Evolutionary conservation across 2,888 invertebrate genomes (phyloP), one percentile per base, ranked within the genome.

Genomic region (Drosophila sordidapex): DNA sequence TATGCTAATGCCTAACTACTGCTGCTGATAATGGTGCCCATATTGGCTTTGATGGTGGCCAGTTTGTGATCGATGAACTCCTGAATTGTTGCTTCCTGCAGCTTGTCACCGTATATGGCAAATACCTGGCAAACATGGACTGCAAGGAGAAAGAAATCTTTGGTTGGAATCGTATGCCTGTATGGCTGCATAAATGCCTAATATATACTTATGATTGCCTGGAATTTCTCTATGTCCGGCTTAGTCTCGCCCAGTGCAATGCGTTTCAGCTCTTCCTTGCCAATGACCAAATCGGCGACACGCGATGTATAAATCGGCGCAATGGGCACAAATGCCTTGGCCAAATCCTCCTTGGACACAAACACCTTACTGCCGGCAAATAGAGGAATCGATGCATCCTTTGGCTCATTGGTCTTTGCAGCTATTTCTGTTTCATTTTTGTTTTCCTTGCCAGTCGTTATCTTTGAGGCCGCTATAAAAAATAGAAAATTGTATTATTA

Each of bases 121-220:
- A 92, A 93, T 4, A 93, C 92, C 71, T 92, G 90, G 2, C 92
- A 89, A 4, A 93, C 92, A 71, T 93, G 93, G 38, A 90, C 93
- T 93, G 82, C 79, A 83, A 62, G 31, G 33, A 43, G 11, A 35
- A 21, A 59, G 10, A 35, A 43, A 52, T 25, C 11, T 58, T 35
- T 40, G 29, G 38, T 73, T 33, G 48, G 43, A 40, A 54, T 18
- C 21, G n/a, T 21, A 15, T 40, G 21, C 31, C n/a, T 31, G 6
- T 43, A 31, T 15, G 25, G 31, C 21, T 31, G 21, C 21, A 18
- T 21, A 15, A 31, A 46, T 18, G 43, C 10, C 31, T 10, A 57
- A 43, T 36, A 82, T 78, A 38, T 91, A 93, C 93, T 92, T 91
- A 91, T 92, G 27, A 93, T 83, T 0, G 92, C 92, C 46, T 91